Percentiles rank a stretch among this genome's conserved stretches.
Conservation (phyloP, 2,113 vertebrate genomes). For the Melanotaenia duboulayi region DNA sequence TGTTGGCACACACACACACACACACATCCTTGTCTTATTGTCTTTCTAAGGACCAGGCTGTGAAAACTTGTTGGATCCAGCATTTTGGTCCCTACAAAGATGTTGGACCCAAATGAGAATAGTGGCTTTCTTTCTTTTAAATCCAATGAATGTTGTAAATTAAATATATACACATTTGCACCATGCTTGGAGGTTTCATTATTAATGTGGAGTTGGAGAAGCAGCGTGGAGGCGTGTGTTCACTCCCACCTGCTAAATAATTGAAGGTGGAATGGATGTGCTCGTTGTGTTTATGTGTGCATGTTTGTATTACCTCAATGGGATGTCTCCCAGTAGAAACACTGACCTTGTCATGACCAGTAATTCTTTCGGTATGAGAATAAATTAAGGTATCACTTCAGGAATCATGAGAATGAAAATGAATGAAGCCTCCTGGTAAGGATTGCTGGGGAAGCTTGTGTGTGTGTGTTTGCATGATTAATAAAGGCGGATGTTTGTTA, state of each 20-base stretch:
- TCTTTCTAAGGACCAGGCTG: too few species aligned
- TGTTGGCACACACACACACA: not conserved
- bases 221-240: not conserved
- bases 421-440: not conserved
- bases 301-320: not conserved
- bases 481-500: slow-evolving; percentile 5
- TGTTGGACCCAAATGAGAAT: not conserved
- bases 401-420: not conserved
- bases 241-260: slow-evolving; percentile 62
- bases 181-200: slow-evolving; percentile 35
- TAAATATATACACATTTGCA: not conserved
- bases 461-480: slow-evolving; percentile 18
- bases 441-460: not conserved
- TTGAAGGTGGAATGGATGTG: slow-evolving; percentile 43
- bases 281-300: not conserved
- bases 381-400: not conserved
- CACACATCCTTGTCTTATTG: not conserved
- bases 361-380: too few species aligned
- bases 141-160: not conserved
- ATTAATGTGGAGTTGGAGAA: slow-evolving; percentile 52
- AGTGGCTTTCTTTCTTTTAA: not conserved
- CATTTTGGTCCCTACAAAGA: not conserved
- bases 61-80: too few species aligned
- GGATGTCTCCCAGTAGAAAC: not conserved
- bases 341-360: not conserved